These are phyloP conservation scores for Cryptocheilus praepositus DNA, from an alignment of 2,888 invertebrate species.

Conservation along the genomic window DNA sequence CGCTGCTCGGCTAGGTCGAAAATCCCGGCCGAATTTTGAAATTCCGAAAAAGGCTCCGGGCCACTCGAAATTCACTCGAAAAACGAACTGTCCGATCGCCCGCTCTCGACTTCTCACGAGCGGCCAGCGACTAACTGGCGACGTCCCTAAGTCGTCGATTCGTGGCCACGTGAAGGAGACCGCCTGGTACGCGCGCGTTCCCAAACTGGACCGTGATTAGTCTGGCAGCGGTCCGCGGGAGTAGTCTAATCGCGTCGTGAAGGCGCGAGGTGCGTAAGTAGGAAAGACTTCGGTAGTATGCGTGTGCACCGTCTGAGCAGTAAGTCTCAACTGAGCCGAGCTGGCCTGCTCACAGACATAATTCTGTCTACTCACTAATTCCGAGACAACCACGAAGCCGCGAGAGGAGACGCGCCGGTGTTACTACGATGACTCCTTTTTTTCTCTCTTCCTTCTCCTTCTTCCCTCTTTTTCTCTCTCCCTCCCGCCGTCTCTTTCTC, in stretches of 20 bases:
- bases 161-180: not conserved
- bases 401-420: slow-evolving; percentile 63
- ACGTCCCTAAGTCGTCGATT: too few species aligned
- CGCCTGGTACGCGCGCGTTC: slow-evolving; percentile 34
- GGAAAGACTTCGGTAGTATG: slow-evolving; percentile 47
- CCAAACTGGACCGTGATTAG: slow-evolving; percentile 48
- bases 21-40: too few species aligned
- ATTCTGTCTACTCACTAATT: slow-evolving; percentile 74
- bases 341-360: slow-evolving; percentile 71
- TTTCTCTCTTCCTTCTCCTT: slow-evolving; percentile 22
- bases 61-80: too few species aligned
- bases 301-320: slow-evolving; percentile 72
- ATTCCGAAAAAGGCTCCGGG: too few species aligned
- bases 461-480: slow-evolving; percentile 17
- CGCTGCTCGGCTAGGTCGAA: too few species aligned
- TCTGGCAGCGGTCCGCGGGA: slow-evolving; percentile 38
- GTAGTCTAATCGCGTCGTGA: slow-evolving; percentile 55
- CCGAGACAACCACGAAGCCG: slow-evolving; percentile 65
- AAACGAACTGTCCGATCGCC: too few species aligned
- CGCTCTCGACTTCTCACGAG: too few species aligned
- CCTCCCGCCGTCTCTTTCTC: slow-evolving; percentile 10
- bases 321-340: slow-evolving; percentile 73
- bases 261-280: slow-evolving; percentile 51
- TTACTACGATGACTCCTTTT: slow-evolving; percentile 59
- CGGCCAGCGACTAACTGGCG: too few species aligned